phyloP scores from a whole-genome alignment of 1,140 invertebrate species.

The Drosophila ficusphila region DNA sequence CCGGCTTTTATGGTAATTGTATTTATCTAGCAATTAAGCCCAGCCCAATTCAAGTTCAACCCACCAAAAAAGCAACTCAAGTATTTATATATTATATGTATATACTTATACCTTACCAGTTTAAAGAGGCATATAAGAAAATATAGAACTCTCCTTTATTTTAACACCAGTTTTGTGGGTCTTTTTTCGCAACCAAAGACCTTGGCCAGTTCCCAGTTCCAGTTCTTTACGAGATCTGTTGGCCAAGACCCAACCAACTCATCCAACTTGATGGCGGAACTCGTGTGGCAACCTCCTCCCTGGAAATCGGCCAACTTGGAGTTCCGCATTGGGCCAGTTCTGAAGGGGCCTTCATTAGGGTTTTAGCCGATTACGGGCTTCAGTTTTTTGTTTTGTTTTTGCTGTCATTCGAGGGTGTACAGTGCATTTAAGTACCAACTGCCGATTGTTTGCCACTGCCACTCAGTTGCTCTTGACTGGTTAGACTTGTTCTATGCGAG shows the following conservation, averaged over 20 bases:
- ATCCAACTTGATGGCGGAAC: conserved; percentile 23
- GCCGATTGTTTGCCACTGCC: conserved; percentile 11
- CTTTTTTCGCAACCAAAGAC: conserved; percentile 7
- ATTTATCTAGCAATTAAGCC: not conserved
- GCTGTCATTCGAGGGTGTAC: conserved; percentile 18
- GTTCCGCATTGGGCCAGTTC: conserved; percentile 23
- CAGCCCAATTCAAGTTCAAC: conserved; percentile 23
- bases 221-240: conserved; percentile 8
- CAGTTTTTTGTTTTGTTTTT: too few relatives aligned
- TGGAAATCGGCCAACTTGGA: conserved; percentile 9
- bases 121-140: not conserved
- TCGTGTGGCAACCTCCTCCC: conserved; percentile 30
- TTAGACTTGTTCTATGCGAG: conserved; percentile 60
- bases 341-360: not conserved
- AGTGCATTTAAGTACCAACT: conserved; percentile 37
- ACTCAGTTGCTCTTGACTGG: conserved; percentile 37
- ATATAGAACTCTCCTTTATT: conserved; percentile 16
- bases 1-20: not conserved
- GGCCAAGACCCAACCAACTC: conserved; percentile 23
- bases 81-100: too few relatives aligned
- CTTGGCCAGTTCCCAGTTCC: conserved; percentile 24
- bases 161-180: not conserved
- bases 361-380: not conserved
- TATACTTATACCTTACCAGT: conserved; percentile 9
- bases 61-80: not conserved